Conservation (phyloP, 2,888 invertebrate genomes). For the Cerceris ruficornis region DNA sequence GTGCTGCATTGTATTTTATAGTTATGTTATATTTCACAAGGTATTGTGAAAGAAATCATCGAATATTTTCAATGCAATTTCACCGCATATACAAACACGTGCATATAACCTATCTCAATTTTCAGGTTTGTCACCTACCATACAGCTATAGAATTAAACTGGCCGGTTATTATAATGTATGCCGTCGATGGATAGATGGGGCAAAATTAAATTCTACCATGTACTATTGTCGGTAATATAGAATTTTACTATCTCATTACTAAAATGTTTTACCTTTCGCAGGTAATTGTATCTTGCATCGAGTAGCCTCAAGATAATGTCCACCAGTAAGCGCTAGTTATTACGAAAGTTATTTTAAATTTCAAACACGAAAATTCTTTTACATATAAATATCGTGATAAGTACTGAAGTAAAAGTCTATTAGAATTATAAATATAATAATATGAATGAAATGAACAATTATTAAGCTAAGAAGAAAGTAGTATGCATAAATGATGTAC, state of each 20-base stretch:
- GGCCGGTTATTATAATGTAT: too few species aligned
- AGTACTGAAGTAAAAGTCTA: too few species aligned
- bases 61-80: conserved; percentile 1
- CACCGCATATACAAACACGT: conserved; percentile 2
- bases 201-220: too few species aligned
- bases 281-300: not conserved
- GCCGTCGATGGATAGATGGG: too few species aligned
- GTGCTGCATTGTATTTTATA: conserved; percentile 88
- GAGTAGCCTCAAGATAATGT: not conserved
- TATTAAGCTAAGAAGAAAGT: too few species aligned
- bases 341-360: not conserved
- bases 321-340: not conserved
- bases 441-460: too few species aligned
- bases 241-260: too few species aligned
- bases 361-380: too few species aligned
- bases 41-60: conserved; percentile 1
- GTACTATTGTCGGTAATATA: too few species aligned
- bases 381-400: too few species aligned
- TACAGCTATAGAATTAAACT: not conserved
- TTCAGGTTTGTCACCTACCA: not conserved
- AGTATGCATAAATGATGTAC: too few species aligned
- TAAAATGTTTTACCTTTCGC: not conserved
- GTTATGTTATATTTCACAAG: not conserved
- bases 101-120: not conserved
- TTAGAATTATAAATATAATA: too few species aligned